Base-by-base conservation (phyloP, 2,113 vertebrate genomes). In the Hydrochoerus hydrochaeris region DNA sequence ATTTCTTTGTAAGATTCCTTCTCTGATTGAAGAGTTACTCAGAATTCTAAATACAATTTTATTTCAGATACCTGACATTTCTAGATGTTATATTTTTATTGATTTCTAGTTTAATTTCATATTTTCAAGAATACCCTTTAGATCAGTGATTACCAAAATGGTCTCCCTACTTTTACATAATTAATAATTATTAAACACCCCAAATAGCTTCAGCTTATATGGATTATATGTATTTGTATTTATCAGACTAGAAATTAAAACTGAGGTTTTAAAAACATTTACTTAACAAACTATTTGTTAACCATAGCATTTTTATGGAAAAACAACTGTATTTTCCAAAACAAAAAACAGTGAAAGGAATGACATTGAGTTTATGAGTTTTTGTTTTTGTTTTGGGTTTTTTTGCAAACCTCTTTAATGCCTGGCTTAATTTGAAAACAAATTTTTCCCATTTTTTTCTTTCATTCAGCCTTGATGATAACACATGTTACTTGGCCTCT, bases 371-470 rank as follows among this genome's bases (percentile, higher is more conserved):
- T 28, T 82, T 82, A 41, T 65, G 54, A n/a, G n/a, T n/a, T n/a
- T n/a, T n/a, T n/a, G n/a, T n/a, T n/a, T n/a, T n/a, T n/a, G n/a
- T n/a, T n/a, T n/a, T n/a, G n/a, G n/a, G n/a, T n/a, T 57, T 19
- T 90, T 78, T 97, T 60, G 26, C 5, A 80, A 80, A 35, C 4
- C 2, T 83, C 58, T 87, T 86, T 77, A 54, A 77, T 83, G 11
- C 49, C 46, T 90, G 44, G 20, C 28, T 82, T 60, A 30, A 57
- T 95, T 26, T 26, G 63, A 69, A 92, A 83, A 63, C 26, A 81
- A 60, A 12, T 52, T 95, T 95, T 92, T 96, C 63, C 91, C 52
- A 69, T 85, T 85, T 94, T 14, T 49, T 82, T 90, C 38, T 83
- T 78, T 90, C 22, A 52, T 83, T 69, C 19, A 87, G 3, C 62